These are phyloP conservation scores for Oikopleura dioica DNA, from an alignment of 23 tunicate species.

Conservation along the genomic window DNA sequence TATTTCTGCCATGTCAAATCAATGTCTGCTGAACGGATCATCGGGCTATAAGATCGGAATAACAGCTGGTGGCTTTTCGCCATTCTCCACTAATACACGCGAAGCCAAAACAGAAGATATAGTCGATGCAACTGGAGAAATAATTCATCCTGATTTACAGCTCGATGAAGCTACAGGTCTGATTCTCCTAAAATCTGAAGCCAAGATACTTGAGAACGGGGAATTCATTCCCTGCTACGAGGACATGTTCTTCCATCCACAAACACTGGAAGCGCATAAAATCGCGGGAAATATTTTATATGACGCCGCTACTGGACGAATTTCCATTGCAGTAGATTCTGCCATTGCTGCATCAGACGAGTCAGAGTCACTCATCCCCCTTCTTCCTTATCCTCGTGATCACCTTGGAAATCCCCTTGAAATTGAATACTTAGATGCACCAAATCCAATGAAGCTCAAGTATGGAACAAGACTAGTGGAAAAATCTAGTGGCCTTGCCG, in stretches of 20 bases:
- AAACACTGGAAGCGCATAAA: conserved; percentile 44
- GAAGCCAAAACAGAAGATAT: not conserved
- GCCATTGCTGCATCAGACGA: conserved; percentile 2
- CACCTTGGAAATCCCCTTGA: conserved; percentile 19
- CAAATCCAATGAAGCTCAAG: conserved; percentile 32
- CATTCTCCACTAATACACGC: too few relatives aligned
- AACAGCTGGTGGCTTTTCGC: too few relatives aligned
- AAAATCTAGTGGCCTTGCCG: conserved; percentile 45
- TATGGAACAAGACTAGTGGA: conserved; percentile 50
- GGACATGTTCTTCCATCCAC: conserved; percentile 47
- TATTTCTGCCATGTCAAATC: too few relatives aligned
- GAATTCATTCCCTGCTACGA: conserved; percentile 35
- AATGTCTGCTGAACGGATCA: too few relatives aligned
- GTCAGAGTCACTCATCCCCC: conserved; percentile 48
- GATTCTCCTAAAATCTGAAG: conserved; percentile 21
- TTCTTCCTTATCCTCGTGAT: conserved; percentile 45
- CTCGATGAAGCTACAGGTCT: conserved; percentile 27
- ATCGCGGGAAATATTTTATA: conserved; percentile 56
- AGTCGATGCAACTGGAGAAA: not conserved
- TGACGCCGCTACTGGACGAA: conserved; percentile 39
- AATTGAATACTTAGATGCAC: conserved; percentile 18
- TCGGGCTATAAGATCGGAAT: too few relatives aligned
- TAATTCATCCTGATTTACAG: conserved; percentile 14
- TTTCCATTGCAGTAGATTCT: conserved; percentile 35
- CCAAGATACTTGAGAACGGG: conserved; percentile 45